phyloP scores from a whole-genome alignment of 2,797 vertebrate genomes.

The Chiroxiphia lanceolata region DNA sequence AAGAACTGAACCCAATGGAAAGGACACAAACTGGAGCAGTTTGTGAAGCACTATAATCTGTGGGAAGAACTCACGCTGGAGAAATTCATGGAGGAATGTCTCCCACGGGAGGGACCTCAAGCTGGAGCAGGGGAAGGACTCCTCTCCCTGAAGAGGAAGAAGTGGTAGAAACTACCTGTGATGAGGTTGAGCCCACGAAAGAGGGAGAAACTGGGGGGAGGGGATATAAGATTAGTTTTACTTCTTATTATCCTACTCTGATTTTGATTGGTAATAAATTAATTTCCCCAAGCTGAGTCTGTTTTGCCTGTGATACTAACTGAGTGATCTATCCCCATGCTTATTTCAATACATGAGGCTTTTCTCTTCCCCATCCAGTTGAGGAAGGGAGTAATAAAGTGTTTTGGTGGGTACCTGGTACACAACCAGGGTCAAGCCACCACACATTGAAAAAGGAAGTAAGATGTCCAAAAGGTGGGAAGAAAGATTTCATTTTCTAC shows the following conservation, averaged over 20 bases:
- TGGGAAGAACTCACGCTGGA: neutral
- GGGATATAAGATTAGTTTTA: neutral
- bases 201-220: neutral
- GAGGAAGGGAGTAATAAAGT: neutral
- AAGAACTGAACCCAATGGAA: neutral
- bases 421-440: neutral
- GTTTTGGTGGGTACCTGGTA: neutral
- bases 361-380: neutral
- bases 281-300: neutral
- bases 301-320: neutral
- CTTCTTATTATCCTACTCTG: neutral
- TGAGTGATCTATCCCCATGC: neutral
- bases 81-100: rapidly evolving
- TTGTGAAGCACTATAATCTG: neutral
- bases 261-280: neutral
- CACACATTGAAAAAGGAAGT: neutral
- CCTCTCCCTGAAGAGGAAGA: neutral
- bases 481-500: neutral
- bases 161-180: rapidly evolving
- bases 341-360: rapidly evolving
- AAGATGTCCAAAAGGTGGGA: neutral
- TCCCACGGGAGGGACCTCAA: rapidly evolving
- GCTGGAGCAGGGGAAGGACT: neutral
- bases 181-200: neutral
- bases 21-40: neutral